phyloP scores from a whole-genome alignment of 2,113 vertebrate species.

The Hirundichthys speculiger region DNA sequence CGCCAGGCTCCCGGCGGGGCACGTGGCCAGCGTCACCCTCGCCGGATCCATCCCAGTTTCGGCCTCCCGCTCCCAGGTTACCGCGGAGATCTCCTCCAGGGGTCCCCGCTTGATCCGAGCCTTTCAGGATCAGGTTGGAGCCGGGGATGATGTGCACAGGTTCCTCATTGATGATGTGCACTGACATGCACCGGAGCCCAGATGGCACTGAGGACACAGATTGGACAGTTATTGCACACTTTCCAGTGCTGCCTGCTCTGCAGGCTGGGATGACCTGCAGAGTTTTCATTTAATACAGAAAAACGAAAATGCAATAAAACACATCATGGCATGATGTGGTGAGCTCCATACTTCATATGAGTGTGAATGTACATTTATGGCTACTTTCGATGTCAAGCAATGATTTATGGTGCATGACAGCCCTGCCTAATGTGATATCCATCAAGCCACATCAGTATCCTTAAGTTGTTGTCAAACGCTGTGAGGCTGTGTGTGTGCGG shows the following conservation, averaged over 20 bases:
- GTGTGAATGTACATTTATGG: neutral
- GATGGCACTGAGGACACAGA: slow-evolving; percentile 58
- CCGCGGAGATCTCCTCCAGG: slow-evolving; percentile 40
- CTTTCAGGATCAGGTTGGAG: slow-evolving; percentile 61
- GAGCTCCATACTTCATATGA: slow-evolving; percentile 16
- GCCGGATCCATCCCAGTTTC: slow-evolving; percentile 24
- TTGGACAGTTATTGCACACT: neutral
- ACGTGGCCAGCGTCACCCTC: slow-evolving; percentile 62
- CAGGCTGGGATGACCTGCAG: neutral
- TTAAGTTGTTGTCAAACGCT: slow-evolving; percentile 55
- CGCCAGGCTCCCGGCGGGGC: slow-evolving; percentile 30
- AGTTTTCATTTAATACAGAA: slow-evolving; percentile 1
- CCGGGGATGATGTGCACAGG: slow-evolving; percentile 59
- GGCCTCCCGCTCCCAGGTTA: slow-evolving; percentile 70
- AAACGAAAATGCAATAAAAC: no score
- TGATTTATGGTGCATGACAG: slow-evolving; percentile 64
- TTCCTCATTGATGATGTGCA: slow-evolving; percentile 61
- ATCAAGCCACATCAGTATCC: slow-evolving; percentile 61
- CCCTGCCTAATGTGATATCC: slow-evolving; percentile 64
- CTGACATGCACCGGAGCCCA: slow-evolving; percentile 52
- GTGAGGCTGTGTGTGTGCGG: slow-evolving; percentile 21
- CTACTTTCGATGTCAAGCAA: slow-evolving; percentile 40
- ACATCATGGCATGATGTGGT: slow-evolving; percentile 18
- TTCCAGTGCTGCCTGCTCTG: neutral
- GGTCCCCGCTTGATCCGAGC: slow-evolving; percentile 50